These are phyloP conservation scores for Carassius gibelio DNA, from an alignment of 2,113 vertebrate genomes.

Conservation along the genomic window DNA sequence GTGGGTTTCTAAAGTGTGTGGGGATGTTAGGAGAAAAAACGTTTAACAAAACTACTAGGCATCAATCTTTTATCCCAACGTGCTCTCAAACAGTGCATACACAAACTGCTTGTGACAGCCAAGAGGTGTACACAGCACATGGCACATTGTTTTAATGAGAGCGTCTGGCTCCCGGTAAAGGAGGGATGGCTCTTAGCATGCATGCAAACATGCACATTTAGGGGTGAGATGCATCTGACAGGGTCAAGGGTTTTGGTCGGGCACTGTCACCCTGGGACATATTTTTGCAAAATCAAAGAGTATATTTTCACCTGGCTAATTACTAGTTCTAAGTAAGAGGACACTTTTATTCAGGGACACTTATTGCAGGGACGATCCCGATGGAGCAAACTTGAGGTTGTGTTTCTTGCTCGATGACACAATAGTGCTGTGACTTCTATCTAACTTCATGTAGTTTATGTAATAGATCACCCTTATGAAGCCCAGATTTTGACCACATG, in stretches of 20 bases:
- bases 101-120: constrained; percentile 34
- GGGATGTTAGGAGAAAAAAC: constrained; percentile 1
- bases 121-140: constrained; percentile 4
- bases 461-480: background rate
- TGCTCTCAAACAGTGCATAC: constrained; percentile 32
- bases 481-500: background rate
- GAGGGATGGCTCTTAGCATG: background rate
- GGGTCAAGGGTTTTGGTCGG: background rate
- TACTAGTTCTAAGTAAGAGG: background rate
- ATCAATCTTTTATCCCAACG: constrained; percentile 36
- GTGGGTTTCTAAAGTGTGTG: background rate
- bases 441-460: background rate
- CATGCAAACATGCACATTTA: constrained; percentile 8
- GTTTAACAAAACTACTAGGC: constrained; percentile 25
- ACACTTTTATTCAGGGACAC: constrained; percentile 5
- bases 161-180: background rate
- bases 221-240: background rate
- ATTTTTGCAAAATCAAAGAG: constrained; percentile 3
- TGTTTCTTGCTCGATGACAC: background rate
- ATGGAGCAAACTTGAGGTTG: background rate
- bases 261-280: background rate
- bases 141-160: constrained; percentile 39
- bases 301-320: constrained; percentile 19
- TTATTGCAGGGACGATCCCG: background rate
- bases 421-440: background rate